phyloP scores from a whole-genome alignment of 2,888 invertebrate species.

The Dastarcus helophoroides region DNA sequence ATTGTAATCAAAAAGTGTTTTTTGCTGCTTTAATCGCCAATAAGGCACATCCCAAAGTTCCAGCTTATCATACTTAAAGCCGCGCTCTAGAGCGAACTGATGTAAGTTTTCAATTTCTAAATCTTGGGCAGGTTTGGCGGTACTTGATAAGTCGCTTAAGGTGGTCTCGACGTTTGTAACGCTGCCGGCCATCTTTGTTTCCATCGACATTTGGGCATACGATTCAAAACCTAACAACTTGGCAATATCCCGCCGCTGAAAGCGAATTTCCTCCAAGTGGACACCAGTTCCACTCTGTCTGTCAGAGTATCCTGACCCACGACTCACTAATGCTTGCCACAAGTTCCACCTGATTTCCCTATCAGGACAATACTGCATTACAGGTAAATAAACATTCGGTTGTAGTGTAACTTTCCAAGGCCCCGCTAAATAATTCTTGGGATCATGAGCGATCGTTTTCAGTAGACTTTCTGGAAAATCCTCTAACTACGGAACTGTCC shows the following conservation, averaged over 20 bases:
- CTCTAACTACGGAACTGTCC: slow-evolving; percentile 53
- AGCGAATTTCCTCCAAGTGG: slow-evolving; percentile 67
- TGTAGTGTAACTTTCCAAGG: slow-evolving; percentile 79
- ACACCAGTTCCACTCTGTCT: slow-evolving; percentile 57
- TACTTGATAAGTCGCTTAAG: slow-evolving; percentile 53
- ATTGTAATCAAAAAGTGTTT: slow-evolving; percentile 52
- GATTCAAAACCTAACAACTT: slow-evolving; percentile 65
- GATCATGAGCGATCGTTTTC: slow-evolving; percentile 52
- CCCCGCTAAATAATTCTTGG: slow-evolving; percentile 49
- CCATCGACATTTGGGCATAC: slow-evolving; percentile 81
- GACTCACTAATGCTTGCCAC: slow-evolving; percentile 67
- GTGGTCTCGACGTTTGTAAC: slow-evolving; percentile 61
- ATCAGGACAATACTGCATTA: slow-evolving; percentile 78
- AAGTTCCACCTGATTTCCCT: slow-evolving; percentile 67
- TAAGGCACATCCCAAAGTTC: slow-evolving; percentile 80
- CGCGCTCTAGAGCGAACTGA: slow-evolving; percentile 60
- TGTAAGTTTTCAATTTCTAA: slow-evolving; percentile 60
- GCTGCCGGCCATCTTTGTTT: slow-evolving; percentile 84
- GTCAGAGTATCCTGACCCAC: slow-evolving; percentile 56
- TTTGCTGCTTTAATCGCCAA: slow-evolving; percentile 70
- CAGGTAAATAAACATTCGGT: slow-evolving; percentile 57
- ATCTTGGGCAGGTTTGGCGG: slow-evolving; percentile 63
- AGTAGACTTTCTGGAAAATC: slow-evolving; percentile 63
- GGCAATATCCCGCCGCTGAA: slow-evolving; percentile 57
- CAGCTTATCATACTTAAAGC: slow-evolving; percentile 52